These are phyloP conservation scores for Scomber scombrus DNA, from an alignment of 2,113 vertebrate species.

Conservation along the genomic window DNA sequence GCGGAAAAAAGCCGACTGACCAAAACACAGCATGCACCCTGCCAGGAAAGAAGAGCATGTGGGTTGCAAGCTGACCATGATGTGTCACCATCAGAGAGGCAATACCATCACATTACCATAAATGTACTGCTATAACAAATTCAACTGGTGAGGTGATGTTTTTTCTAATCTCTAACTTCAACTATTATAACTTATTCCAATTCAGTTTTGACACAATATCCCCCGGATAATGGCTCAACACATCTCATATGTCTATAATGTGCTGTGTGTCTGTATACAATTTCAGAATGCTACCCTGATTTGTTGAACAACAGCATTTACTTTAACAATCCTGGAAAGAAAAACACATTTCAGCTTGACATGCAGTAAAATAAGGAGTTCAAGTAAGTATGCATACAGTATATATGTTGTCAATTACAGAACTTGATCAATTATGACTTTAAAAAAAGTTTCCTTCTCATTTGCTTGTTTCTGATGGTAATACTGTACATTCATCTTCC, in stretches of 20 bases:
- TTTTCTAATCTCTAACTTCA: not conserved
- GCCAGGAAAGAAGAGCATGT: slow-evolving; percentile 27
- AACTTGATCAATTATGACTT: not conserved
- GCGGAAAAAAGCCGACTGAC: slow-evolving; percentile 94
- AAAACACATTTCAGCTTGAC: not conserved
- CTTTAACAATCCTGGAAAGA: not conserved
- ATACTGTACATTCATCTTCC: not conserved
- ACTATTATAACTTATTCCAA: not conserved
- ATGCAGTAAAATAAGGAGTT: not conserved
- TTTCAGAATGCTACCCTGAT: not conserved
- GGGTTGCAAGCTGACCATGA: not conserved
- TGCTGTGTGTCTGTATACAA: not conserved
- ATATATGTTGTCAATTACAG: too few relatives aligned
- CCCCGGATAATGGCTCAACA: not conserved
- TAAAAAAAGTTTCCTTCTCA: not conserved
- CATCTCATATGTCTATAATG: not conserved
- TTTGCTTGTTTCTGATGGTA: not conserved
- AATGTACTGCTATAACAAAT: not conserved
- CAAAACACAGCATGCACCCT: slow-evolving; percentile 98
- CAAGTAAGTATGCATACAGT: not conserved
- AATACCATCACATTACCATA: not conserved
- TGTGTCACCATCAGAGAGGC: not conserved
- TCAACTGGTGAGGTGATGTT: not conserved
- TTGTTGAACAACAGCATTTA: not conserved
- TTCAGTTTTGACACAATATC: not conserved